Evolutionary conservation across 2,797 vertebrate genomes (phyloP), one percentile per base, ranked within the genome.

Genomic region (Sandelia bainsii): DNA sequence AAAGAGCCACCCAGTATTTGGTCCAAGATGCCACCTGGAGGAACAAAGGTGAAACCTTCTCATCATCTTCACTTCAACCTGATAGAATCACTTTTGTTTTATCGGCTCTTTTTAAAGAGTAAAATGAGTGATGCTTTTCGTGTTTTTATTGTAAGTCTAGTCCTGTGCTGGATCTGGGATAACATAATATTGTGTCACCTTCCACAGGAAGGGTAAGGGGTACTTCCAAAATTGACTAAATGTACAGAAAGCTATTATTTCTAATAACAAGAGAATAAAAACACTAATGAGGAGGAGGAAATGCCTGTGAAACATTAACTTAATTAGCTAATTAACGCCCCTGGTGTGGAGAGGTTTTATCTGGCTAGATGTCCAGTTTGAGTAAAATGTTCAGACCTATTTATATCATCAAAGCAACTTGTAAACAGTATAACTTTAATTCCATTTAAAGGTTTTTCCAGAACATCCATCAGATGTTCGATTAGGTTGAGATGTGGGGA

Each of bases 1-100:
- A 97, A 14, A 99, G 92, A 57, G 97, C 97, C 37, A 96, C 97
- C 98, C 98, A 99, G 78, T 97, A 99, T 89, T 99, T 99, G 16
- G 97, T 99, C 98, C 97, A 99, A 40, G 98, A 97, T 25, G 97
- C 96, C 84, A 99, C 97, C 98, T 99, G 87, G 19, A 22, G 87
- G 19, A 23, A 73, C 44, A 87, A 50, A 61, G 48, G 39, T 45
- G 39, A 82, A 51, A 79, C 44, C 2, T 14, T 56, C 13, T 63
- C 1, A 46, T 46, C 32, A 39, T 16, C 11, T 51, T 14, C 45
- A 45, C 23, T n/a, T n/a, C n/a, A n/a, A n/a, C n/a, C n/a, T 51
- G 62, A 54, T 1, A 32, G 14, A 42, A 0, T 44, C 22, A 42
- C 40, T 37, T 37, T 8, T 6, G 13, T 16, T 17, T 14, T 4